Conservation (phyloP, 2,888 invertebrate genomes). For the Hypercompe scribonia region DNA sequence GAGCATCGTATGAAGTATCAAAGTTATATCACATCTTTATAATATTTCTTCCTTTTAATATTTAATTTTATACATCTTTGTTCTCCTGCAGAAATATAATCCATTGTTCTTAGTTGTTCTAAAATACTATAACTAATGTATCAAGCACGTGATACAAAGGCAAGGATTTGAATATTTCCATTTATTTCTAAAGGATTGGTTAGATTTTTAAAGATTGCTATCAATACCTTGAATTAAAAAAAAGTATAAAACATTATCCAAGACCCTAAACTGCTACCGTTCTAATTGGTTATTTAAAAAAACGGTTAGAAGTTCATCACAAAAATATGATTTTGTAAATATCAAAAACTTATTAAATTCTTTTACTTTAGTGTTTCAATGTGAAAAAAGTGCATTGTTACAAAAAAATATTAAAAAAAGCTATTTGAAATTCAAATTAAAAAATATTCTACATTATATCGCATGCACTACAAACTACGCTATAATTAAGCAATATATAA, state of each 20-base stretch:
- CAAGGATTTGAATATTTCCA: neutral
- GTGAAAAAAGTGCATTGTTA: neutral
- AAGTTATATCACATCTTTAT: too few species aligned
- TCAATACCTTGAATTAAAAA: neutral
- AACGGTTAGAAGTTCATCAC: neutral
- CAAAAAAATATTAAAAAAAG: neutral
- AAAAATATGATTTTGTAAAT: neutral
- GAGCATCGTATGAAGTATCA: too few species aligned
- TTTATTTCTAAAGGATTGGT: neutral
- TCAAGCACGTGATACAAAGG: neutral
- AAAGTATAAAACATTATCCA: neutral
- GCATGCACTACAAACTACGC: constrained; percentile 3
- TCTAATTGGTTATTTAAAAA: neutral
- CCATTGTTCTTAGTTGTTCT: neutral
- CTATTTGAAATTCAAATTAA: neutral
- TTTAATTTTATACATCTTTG: neutral
- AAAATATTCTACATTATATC: constrained; percentile 9
- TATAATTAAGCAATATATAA: constrained; percentile 7
- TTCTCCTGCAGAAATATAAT: neutral
- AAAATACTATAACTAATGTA: neutral
- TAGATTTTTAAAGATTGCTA: neutral
- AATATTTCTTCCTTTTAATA: neutral
- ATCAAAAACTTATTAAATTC: neutral
- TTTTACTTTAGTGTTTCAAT: neutral
- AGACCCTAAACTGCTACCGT: neutral